Percentiles rank a stretch among this genome's conserved stretches.
Evolutionary conservation across 1,140 invertebrate species (phyloP).

Genomic region (Drosophila dunni): DNA sequence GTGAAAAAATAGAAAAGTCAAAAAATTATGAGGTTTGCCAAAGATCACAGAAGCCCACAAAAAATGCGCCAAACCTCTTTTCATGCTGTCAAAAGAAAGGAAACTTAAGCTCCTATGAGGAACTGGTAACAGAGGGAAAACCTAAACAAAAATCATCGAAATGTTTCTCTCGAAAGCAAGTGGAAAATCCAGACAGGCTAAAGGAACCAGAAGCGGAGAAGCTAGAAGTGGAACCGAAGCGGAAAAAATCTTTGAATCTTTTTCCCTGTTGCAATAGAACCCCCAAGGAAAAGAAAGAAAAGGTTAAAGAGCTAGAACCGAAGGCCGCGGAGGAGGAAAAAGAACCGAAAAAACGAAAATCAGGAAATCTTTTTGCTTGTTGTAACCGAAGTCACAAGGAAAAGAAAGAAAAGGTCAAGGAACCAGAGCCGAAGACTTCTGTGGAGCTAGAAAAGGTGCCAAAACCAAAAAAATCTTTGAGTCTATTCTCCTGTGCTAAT

Average conservation of each 20-base stretch:
- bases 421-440: no score
- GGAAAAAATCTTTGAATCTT: not conserved
- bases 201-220: not conserved
- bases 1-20: no score
- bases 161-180: no score
- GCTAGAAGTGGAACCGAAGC: no score
- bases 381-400: no score
- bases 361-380: no score
- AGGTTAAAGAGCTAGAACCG: not conserved
- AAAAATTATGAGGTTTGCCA: not conserved
- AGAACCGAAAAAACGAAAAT: no score
- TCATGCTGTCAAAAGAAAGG: not conserved
- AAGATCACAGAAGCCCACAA: not conserved
- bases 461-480: not conserved
- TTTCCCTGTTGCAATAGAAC: not conserved
- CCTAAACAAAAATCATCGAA: no score
- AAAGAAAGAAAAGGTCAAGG: no score
- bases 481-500: constrained; percentile 4
- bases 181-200: not conserved
- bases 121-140: not conserved
- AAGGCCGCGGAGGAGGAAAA: not conserved
- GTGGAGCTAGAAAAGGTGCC: not conserved
- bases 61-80: not conserved
- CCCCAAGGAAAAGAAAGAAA: not conserved
- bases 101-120: not conserved